Evolutionary conservation across 2,888 invertebrate species (phyloP).

Genomic region (Callinectes sapidus): DNA sequence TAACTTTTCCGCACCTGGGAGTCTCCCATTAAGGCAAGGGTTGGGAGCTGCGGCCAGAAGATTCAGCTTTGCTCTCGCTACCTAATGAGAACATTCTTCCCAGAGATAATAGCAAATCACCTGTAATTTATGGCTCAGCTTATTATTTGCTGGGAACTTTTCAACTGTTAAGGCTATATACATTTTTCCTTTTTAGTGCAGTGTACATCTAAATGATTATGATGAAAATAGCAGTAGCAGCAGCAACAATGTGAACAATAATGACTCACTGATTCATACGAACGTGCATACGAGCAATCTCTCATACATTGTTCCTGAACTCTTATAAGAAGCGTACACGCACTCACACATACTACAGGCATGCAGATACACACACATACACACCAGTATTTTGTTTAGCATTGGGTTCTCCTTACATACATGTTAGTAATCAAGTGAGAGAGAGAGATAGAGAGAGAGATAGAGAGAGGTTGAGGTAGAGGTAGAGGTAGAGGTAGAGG

Average conservation of each 20-base stretch:
- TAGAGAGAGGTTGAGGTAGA: neutral
- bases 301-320: too few species aligned
- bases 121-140: neutral
- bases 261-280: neutral
- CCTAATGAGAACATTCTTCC: neutral
- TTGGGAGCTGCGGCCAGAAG: neutral
- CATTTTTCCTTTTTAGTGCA: neutral
- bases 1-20: neutral
- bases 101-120: neutral
- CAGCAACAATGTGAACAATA: neutral
- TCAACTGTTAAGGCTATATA: neutral
- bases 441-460: neutral
- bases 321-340: too few species aligned
- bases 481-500: neutral
- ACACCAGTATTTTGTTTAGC: too few species aligned
- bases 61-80: neutral
- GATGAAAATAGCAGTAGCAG: neutral
- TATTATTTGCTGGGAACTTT: neutral
- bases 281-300: neutral
- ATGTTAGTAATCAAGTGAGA: too few species aligned
- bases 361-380: too few species aligned
- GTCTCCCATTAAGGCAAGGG: neutral
- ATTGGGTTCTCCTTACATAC: too few species aligned
- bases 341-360: neutral
- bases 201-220: too few species aligned